Percentiles rank a stretch among this genome's conserved stretches.
These are phyloP conservation scores for Tonatia bakeri DNA, from an alignment of 2,113 vertebrate species.

Conservation along the genomic window DNA sequence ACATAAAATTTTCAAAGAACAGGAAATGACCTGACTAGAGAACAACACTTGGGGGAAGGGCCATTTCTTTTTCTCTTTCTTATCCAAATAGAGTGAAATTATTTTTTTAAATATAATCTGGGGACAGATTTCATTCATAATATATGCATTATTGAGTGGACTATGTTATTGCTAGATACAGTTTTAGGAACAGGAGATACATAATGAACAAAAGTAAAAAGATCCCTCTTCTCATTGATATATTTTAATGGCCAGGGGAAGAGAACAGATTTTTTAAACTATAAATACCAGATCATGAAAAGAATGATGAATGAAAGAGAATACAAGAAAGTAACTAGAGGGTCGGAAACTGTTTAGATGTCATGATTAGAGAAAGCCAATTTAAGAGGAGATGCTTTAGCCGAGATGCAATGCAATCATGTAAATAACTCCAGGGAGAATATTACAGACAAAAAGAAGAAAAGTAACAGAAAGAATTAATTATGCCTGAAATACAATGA, in stretches of 20 bases:
- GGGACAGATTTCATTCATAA: not conserved
- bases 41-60: not conserved
- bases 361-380: not conserved
- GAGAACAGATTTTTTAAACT: not conserved
- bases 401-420: not conserved
- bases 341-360: not conserved
- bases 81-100: not conserved
- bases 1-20: not conserved
- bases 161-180: not conserved
- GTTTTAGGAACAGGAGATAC: not conserved
- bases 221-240: not conserved
- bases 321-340: not conserved
- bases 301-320: not conserved
- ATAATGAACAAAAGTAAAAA: not conserved
- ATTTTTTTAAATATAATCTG: not conserved
- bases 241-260: not conserved
- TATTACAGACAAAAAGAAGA: not conserved
- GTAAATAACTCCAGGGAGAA: not conserved
- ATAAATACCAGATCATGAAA: not conserved
- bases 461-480: not conserved
- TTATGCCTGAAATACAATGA: not conserved
- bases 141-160: not conserved
- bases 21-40: not conserved
- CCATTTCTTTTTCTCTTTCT: not conserved
- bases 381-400: not conserved